These are phyloP conservation scores for Pseudonaja textilis DNA, from an alignment of 2,113 vertebrate species.

Conservation along the genomic window DNA sequence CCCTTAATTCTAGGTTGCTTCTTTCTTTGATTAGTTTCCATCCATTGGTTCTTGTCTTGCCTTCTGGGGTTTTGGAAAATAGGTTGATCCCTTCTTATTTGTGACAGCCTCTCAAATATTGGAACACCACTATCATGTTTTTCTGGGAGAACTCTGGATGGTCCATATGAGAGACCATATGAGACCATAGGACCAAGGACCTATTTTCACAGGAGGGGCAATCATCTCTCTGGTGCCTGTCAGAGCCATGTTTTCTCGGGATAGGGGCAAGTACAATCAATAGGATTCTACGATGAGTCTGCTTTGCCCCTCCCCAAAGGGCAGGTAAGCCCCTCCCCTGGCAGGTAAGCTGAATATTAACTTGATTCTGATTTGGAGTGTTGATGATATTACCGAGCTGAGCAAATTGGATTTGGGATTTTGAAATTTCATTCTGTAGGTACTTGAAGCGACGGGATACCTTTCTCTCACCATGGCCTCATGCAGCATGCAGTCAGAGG, in stretches of 20 bases:
- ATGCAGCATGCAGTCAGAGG: not conserved
- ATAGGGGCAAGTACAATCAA: not conserved
- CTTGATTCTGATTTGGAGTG: not conserved
- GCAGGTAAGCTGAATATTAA: not conserved
- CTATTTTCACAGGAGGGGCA: not conserved
- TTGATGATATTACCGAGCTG: not conserved
- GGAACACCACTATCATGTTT: not conserved
- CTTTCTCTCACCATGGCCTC: not conserved
- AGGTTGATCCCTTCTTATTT: not conserved
- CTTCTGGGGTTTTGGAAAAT: not conserved
- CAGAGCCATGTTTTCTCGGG: not conserved
- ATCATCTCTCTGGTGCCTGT: not conserved
- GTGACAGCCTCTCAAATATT: not conserved
- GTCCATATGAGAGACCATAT: not conserved
- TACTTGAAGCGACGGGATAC: not conserved
- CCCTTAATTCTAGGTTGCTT: too few species aligned
- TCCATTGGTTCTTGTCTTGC: too few species aligned
- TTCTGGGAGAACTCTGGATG: not conserved
- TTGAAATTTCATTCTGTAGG: too few species aligned
- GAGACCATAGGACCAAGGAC: not conserved
- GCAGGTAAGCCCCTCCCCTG: not conserved
- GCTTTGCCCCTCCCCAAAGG: not conserved
- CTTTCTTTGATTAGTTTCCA: not conserved
- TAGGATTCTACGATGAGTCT: not conserved
- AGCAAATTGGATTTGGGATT: not conserved